phyloP scores from a whole-genome alignment of 2,113 vertebrate species.

The Nerophis lumbriciformis region DNA sequence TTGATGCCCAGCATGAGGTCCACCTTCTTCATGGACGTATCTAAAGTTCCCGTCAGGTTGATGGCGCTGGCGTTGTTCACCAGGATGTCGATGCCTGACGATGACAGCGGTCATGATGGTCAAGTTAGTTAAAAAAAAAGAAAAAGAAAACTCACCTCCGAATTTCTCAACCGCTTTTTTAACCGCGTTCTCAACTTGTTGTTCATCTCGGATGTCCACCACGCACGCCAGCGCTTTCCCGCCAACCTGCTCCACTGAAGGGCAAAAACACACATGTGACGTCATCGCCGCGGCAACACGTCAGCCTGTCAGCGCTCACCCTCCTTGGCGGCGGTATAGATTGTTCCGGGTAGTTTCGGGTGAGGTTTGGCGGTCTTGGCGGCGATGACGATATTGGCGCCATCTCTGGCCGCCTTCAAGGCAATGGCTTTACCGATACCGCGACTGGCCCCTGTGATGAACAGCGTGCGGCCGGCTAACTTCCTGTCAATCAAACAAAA shows the following conservation, averaged over 20 bases:
- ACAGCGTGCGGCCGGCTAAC: conserved; percentile 86
- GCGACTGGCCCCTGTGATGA: conserved; percentile 92
- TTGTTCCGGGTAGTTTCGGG: conserved; percentile 87
- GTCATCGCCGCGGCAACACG: neutral
- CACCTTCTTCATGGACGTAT: conserved; percentile 88
- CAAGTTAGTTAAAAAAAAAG: neutral
- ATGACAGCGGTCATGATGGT: conserved; percentile 1
- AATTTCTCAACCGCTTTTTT: conserved; percentile 83
- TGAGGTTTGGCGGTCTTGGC: conserved; percentile 87
- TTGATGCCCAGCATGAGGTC: conserved; percentile 96
- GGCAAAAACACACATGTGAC: neutral
- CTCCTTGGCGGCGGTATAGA: conserved; percentile 89
- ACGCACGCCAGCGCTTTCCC: conserved; percentile 88
- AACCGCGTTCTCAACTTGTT: conserved; percentile 82
- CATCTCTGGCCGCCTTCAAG: conserved; percentile 91
- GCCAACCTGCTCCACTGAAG: conserved; percentile 84
- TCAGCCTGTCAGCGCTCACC: conserved; percentile 65
- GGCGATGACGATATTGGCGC: conserved; percentile 91
- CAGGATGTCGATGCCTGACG: conserved; percentile 82
- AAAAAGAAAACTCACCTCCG: conserved; percentile 74
- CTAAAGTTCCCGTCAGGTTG: conserved; percentile 87
- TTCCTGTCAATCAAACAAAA: conserved; percentile 67
- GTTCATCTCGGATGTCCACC: conserved; percentile 90
- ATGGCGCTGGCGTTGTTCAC: conserved; percentile 98
- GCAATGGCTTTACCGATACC: conserved; percentile 97